A percentile compares a stretch with the other conserved stretches of the same genome.
Evolutionary conservation across 2,797 vertebrate genomes (phyloP).

Genomic region (Danio jaintianensis): DNA sequence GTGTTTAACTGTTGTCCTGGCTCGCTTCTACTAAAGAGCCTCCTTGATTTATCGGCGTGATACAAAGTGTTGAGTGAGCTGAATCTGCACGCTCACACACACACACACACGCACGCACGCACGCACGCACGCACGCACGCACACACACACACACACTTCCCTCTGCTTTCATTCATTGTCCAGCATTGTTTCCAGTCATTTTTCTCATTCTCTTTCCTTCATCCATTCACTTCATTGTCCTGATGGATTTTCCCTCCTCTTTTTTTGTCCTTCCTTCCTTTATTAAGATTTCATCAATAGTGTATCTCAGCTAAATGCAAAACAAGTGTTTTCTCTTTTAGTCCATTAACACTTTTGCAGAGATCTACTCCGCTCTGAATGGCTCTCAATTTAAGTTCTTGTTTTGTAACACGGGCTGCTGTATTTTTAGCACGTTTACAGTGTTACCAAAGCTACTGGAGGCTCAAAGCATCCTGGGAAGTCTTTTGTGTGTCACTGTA

Average conservation of each 20-base stretch:
- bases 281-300: conserved; percentile 2
- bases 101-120: conserved; percentile 26
- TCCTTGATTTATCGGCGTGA: conserved; percentile 22
- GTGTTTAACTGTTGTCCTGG: conserved; percentile 5
- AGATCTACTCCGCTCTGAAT: conserved; percentile 39
- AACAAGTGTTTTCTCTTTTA: conserved; percentile 15
- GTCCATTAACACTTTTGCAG: conserved; percentile 33
- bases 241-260: conserved; percentile 7
- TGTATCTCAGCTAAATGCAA: not conserved
- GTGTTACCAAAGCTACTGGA: not conserved
- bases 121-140: not conserved
- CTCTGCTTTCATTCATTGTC: not conserved
- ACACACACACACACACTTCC: not conserved
- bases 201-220: not conserved
- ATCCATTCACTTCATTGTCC: not conserved
- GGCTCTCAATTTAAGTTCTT: conserved; percentile 28
- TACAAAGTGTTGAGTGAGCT: conserved; percentile 25
- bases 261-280: not conserved
- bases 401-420: conserved; percentile 21
- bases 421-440: conserved; percentile 21
- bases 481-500: not conserved
- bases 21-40: not conserved
- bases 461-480: not conserved
- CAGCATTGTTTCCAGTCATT: not conserved
- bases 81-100: not conserved